Evolutionary conservation across 2,797 vertebrate genomes (phyloP).

Genomic region (Neomorphus geoffroyi): DNA sequence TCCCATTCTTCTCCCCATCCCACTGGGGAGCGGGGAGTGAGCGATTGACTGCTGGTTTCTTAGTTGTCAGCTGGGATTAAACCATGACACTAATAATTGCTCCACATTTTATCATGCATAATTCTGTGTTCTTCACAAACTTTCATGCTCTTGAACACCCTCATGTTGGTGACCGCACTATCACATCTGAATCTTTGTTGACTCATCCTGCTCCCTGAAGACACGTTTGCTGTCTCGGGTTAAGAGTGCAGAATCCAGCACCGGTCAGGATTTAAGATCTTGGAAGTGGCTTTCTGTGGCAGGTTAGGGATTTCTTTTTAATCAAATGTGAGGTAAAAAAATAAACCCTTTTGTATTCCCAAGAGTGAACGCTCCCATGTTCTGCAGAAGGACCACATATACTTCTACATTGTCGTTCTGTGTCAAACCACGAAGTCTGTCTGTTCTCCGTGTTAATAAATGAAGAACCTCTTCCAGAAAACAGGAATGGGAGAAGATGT

Average conservation of each 20-base stretch:
- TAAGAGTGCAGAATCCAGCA: neutral
- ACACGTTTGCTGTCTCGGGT: neutral
- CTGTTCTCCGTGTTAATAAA: neutral
- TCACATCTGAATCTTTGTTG: neutral
- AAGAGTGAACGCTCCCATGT: neutral
- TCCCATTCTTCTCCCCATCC: too few relatives aligned
- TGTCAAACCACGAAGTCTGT: neutral
- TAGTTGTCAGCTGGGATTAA: too few relatives aligned
- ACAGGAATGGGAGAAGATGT: neutral
- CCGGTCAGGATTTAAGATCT: neutral
- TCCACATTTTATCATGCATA: neutral
- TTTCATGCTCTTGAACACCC: neutral
- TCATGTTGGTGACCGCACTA: accelerated
- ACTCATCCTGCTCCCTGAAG: neutral
- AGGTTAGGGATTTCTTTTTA: neutral
- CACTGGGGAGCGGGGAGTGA: too few relatives aligned
- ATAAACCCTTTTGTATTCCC: neutral
- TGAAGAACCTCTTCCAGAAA: neutral
- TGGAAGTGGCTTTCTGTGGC: neutral
- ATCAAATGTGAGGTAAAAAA: neutral
- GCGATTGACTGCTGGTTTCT: too few relatives aligned
- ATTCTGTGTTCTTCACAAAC: neutral
- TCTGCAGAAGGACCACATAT: neutral
- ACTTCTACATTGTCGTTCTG: neutral
- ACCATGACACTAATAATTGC: too few relatives aligned